Evolutionary conservation across 2,888 invertebrate species (phyloP), one percentile per base, ranked within the genome.

Genomic region (Hirtodrosophila alboralis): DNA sequence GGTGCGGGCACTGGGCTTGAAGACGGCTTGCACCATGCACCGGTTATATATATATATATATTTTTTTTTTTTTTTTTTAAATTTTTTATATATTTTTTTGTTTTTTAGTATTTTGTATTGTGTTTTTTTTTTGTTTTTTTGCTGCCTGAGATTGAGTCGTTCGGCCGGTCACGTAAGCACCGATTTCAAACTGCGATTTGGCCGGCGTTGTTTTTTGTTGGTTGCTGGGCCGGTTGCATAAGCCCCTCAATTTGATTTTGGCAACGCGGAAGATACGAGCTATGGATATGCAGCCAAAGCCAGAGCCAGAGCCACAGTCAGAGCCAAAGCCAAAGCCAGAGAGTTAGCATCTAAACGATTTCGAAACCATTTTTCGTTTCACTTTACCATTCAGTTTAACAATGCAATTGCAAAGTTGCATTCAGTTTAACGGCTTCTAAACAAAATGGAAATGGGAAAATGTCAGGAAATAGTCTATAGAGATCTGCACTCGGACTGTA

Each of bases 101-200:
- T 53, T 12, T 43, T 4, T 30, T 30, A 21, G 23, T 23, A 7
- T 23, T 23, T 23, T 23, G 23, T 8, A 4, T 6, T 23, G 8
- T 23, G 7, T 31, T 43, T 45, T 59, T 34, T 40, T 37, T 47
- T 53, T 12, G 34, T 33, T 30, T 61, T 36, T 52, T 61, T 33
- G 54, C 36, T 57, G 61, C 12, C 58, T 67, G 48, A 52, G 68
- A 71, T 73, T 75, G 62, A 72, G 67, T 75, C 59, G 72, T 75
- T 68, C 68, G 66, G 52, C 62, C 58, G 78, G 81, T 78, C 77
- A 78, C 77, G 81, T 78, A 78, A 78, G 81, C 81, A 74, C 53
- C 73, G 61, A 72, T 71, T 75, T 61, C 54, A 58, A n/a, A 65
- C 65, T 59, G 52, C 62, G 57, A 72, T 61, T 67, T 67, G 61